Evolutionary conservation across 2,888 invertebrate genomes (phyloP).

Genomic region (Phengaris arion): DNA sequence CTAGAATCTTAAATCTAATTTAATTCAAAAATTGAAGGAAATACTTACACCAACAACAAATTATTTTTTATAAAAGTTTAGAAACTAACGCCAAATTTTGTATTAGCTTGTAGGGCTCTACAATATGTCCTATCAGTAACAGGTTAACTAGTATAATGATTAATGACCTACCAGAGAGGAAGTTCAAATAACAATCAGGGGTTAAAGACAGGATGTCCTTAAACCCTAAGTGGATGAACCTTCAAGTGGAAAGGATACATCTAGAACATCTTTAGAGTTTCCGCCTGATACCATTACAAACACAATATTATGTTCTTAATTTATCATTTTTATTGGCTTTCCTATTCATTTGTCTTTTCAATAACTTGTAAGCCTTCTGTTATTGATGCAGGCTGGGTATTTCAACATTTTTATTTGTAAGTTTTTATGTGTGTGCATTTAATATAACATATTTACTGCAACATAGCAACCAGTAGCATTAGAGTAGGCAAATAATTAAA

Average conservation of each 20-base stretch:
- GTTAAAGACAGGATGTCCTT: conserved; percentile 2
- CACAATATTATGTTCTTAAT: no score
- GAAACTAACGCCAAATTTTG: not conserved
- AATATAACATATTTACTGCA: no score
- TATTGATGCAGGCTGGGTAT: not conserved
- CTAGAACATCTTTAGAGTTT: not conserved
- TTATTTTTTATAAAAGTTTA: no score
- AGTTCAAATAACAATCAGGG: not conserved
- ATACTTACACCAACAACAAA: no score
- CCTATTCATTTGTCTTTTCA: not conserved
- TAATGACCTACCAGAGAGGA: conserved; percentile 2
- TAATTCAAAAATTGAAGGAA: no score
- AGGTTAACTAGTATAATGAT: not conserved
- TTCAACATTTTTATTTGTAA: not conserved
- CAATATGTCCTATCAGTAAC: not conserved
- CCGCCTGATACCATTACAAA: not conserved
- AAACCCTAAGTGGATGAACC: not conserved
- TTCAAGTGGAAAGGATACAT: conserved; percentile 2
- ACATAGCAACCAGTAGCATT: not conserved
- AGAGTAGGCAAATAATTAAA: not conserved
- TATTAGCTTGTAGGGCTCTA: not conserved
- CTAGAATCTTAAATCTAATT: no score
- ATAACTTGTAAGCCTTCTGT: not conserved
- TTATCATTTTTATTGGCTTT: not conserved
- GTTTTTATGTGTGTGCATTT: not conserved